A percentile compares a stretch with the other conserved stretches of the same genome.
Evolutionary conservation across 2,797 vertebrate genomes (phyloP).

Genomic region (Eurystomus glaucurus): DNA sequence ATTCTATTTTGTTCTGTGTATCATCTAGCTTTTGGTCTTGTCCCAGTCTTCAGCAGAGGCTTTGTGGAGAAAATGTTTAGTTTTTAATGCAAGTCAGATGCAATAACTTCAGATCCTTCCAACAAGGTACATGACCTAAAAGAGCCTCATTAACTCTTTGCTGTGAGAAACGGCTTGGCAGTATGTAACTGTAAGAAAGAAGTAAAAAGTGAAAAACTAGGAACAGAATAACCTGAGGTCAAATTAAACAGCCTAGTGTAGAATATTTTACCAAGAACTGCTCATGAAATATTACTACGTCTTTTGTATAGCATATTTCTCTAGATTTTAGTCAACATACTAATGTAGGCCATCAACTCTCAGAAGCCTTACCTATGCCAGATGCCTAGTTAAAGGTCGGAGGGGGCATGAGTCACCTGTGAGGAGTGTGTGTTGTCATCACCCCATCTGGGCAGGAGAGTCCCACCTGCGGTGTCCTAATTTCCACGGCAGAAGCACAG

Average conservation of each 20-base stretch:
- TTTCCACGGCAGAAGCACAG: background rate
- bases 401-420: conserved; percentile 54
- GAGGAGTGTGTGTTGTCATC: conserved; percentile 19
- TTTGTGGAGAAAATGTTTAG: background rate
- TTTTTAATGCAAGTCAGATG: background rate
- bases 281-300: background rate
- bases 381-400: conserved; percentile 24
- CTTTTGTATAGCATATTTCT: background rate
- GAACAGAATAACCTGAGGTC: background rate
- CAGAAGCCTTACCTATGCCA: background rate
- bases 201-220: background rate
- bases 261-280: background rate
- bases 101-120: background rate
- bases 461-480: conserved; percentile 54
- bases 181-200: background rate
- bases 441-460: conserved; percentile 18
- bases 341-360: background rate
- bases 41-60: background rate
- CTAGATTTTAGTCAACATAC: background rate
- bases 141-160: background rate
- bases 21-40: background rate
- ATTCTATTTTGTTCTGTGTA: background rate
- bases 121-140: background rate
- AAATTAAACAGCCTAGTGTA: background rate
- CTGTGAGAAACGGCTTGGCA: background rate